Evolutionary conservation across 2,797 vertebrate genomes (phyloP), one percentile per base, ranked within the genome.

Genomic region (Cirrhinus mrigala): DNA sequence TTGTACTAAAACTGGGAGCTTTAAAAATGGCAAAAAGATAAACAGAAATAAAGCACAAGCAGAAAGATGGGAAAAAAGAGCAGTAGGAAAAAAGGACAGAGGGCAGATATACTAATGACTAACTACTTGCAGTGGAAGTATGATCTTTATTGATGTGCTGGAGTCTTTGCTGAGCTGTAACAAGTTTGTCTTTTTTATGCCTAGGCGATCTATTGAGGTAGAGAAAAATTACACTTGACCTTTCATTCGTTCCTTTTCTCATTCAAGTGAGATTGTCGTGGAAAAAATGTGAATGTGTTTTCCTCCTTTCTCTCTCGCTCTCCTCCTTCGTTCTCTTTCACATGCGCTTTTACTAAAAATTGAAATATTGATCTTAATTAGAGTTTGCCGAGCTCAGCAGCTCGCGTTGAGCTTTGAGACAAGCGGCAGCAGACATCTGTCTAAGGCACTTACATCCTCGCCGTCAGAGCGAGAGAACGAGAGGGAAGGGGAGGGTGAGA

Each of bases 341-440:
- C 66, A 33, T 90, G 89, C 91, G 89, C 92, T 94, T 95, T 94
- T 94, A 94, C 93, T 92, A 95, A 95, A 95, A 94, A 95, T 94
- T 94, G 95, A 95, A 95, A 95, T 96, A 96, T 96, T 96, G 95
- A 96, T 96, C 95, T 96, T 96, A 96, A 96, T 96, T 96, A 96
- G 93, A 94, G 93, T 95, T 93, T 96, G 95, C 94, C 89, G 92
- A 96, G 94, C 94, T 96, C 94, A 96, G 95, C 95, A 95, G 92
- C 92, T 93, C 79, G 79, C 86, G 90, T 91, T 93, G 93, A 94
- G 92, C 92, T 92, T 94, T 94, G 88, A 95, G 94, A 94, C 93
- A 93, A 91, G 93, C 92, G 90, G 93, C 92, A 93, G 93, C 92
- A 93, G 90, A 94, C 93, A 94, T 94, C 94, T 92, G 94, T 95